Evolutionary conservation across 2,113 vertebrate genomes (phyloP).

Genomic region (Hippolais icterina): DNA sequence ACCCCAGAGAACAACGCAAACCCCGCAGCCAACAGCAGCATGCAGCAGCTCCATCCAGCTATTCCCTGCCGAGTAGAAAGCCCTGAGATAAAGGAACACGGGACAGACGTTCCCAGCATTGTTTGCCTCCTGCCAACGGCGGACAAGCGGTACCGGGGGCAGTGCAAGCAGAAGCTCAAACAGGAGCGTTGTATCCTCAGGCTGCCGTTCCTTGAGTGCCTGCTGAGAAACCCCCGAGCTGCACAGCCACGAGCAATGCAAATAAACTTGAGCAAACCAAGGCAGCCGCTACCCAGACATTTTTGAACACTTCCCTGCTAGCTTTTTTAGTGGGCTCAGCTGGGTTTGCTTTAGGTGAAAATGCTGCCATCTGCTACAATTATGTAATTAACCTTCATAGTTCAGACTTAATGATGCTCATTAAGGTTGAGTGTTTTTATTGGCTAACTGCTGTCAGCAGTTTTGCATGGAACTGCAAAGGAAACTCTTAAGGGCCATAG

Average conservation of each 20-base stretch:
- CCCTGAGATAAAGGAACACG: accelerated
- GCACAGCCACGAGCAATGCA: not conserved
- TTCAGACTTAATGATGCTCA: slow-evolving; percentile 28
- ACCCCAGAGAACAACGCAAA: accelerated
- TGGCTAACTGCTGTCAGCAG: not conserved
- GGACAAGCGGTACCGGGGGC: not conserved
- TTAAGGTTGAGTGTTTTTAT: slow-evolving; percentile 23
- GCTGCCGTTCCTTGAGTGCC: accelerated
- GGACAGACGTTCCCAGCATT: accelerated
- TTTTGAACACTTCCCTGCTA: not conserved
- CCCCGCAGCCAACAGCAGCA: not conserved
- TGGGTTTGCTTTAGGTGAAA: slow-evolving; percentile 48
- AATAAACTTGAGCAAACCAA: not conserved
- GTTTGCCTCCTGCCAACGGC: not conserved
- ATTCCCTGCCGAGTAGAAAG: accelerated
- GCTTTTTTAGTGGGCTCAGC: slow-evolving; percentile 5
- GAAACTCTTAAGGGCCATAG: not conserved
- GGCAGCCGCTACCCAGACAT: not conserved
- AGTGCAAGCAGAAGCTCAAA: not conserved
- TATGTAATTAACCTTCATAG: slow-evolving; percentile 45
- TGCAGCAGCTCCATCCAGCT: not conserved
- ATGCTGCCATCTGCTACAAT: slow-evolving; percentile 32
- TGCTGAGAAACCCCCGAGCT: accelerated
- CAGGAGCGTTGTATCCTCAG: not conserved
- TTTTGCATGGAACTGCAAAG: not conserved